These are phyloP conservation scores for Datnioides undecimradiatus DNA, from an alignment of 2,113 vertebrate genomes.

Conservation along the genomic window DNA sequence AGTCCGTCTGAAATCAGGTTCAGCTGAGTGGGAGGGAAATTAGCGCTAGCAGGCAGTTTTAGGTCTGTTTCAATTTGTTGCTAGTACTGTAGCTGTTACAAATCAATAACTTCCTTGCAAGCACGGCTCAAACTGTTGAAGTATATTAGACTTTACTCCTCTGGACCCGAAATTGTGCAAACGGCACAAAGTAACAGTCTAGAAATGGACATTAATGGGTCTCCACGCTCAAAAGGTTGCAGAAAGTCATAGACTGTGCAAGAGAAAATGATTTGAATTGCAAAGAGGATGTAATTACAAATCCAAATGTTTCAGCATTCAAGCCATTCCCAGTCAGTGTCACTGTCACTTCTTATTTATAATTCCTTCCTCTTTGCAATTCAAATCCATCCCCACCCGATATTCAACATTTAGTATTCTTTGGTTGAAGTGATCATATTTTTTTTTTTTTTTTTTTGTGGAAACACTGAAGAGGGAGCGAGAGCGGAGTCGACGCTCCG, in stretches of 20 bases:
- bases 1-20: not conserved
- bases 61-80: slow-evolving; percentile 36
- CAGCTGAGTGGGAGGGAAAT: slow-evolving; percentile 12
- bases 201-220: slow-evolving; percentile 25
- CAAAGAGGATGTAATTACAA: slow-evolving; percentile 64
- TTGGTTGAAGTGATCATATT: slow-evolving; percentile 29
- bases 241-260: slow-evolving; percentile 29
- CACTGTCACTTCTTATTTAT: slow-evolving; percentile 57
- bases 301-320: slow-evolving; percentile 61
- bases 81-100: slow-evolving; percentile 3
- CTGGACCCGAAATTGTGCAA: slow-evolving; percentile 13
- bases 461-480: not conserved
- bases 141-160: slow-evolving; percentile 24
- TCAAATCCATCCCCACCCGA: slow-evolving; percentile 43
- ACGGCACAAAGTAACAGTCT: slow-evolving; percentile 21
- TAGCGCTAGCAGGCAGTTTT: not conserved
- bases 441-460: slow-evolving; percentile 18
- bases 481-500: not conserved
- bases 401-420: slow-evolving; percentile 50
- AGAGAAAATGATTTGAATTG: slow-evolving; percentile 59
- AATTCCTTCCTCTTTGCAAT: slow-evolving; percentile 60
- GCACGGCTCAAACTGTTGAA: slow-evolving; percentile 21
- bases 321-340: slow-evolving; percentile 42
- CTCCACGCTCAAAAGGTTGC: slow-evolving; percentile 16
- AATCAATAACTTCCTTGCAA: slow-evolving; percentile 50